Conservation (phyloP, 1,140 invertebrate genomes). For the Coenobita brevimanus region DNA sequence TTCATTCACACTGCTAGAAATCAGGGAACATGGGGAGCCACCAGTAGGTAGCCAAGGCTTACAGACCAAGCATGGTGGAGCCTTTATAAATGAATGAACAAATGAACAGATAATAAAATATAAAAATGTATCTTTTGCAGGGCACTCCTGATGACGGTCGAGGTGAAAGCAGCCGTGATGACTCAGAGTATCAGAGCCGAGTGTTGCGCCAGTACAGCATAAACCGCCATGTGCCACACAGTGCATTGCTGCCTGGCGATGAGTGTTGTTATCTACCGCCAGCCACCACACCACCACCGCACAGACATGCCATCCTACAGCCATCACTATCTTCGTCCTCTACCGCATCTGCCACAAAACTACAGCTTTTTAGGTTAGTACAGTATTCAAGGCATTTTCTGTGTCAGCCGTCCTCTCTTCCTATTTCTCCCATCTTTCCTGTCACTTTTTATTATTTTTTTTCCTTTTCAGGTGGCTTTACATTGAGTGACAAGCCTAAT, state of each 20-base stretch:
- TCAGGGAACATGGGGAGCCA: too few relatives aligned
- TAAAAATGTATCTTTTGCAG: too few relatives aligned
- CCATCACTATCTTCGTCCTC: neutral
- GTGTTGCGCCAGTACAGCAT: slow-evolving; percentile 55
- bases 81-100: too few relatives aligned
- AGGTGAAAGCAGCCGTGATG: neutral
- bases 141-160: too few relatives aligned
- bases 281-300: slow-evolving; percentile 37
- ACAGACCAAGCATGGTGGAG: too few relatives aligned
- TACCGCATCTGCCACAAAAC: slow-evolving; percentile 19
- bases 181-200: slow-evolving; percentile 17
- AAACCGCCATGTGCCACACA: slow-evolving; percentile 78
- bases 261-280: slow-evolving; percentile 74
- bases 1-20: too few relatives aligned
- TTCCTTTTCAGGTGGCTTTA: too few relatives aligned
- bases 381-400: neutral
- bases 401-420: too few relatives aligned
- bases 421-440: too few relatives aligned
- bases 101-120: too few relatives aligned
- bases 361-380: slow-evolving; percentile 51
- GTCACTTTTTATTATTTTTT: neutral
- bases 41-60: too few relatives aligned
- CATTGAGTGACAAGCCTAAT: too few relatives aligned
- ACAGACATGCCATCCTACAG: slow-evolving; percentile 19
- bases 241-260: slow-evolving; percentile 78